A percentile compares a stretch with the other conserved stretches of the same genome.
These are phyloP conservation scores for Telmatochromis brichardi DNA, from an alignment of 2,113 vertebrate species.

Conservation along the genomic window DNA sequence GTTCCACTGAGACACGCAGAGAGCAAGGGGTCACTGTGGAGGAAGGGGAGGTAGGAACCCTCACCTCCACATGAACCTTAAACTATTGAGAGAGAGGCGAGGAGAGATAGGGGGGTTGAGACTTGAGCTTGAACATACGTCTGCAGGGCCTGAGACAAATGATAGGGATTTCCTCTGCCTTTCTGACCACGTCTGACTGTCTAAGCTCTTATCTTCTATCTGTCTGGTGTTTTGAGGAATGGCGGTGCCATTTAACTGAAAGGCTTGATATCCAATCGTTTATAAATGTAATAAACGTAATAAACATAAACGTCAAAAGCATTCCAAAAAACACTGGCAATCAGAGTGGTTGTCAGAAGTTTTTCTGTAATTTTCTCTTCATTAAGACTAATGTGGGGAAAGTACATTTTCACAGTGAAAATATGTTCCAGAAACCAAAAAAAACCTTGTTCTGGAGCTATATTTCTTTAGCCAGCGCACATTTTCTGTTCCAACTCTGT, in stretches of 20 bases:
- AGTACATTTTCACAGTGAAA: background rate
- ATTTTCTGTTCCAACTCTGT: background rate
- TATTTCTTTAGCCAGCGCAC: background rate
- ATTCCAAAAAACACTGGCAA: background rate
- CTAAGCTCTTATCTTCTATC: constrained; percentile 46
- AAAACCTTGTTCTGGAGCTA: background rate
- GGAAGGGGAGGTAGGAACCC: constrained; percentile 31
- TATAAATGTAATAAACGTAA: constrained; percentile 1
- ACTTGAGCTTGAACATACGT: constrained; percentile 69
- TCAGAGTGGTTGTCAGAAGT: background rate
- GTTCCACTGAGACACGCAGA: constrained; percentile 49
- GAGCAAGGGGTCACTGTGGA: constrained; percentile 58
- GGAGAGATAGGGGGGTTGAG: constrained; percentile 27
- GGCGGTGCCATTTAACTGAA: background rate
- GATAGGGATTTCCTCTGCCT: constrained; percentile 61
- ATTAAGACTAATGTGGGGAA: background rate
- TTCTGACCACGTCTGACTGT: constrained; percentile 45
- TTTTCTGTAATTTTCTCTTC: background rate
- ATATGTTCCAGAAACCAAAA: background rate
- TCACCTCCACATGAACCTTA: constrained; percentile 69
- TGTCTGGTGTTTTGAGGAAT: constrained; percentile 15
- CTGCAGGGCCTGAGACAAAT: constrained; percentile 59
- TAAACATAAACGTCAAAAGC: background rate
- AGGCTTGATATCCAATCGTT: background rate
- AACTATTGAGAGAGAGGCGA: constrained; percentile 9